Conservation (phyloP, 2,888 invertebrate species). For the Norana najaformis region DNA sequence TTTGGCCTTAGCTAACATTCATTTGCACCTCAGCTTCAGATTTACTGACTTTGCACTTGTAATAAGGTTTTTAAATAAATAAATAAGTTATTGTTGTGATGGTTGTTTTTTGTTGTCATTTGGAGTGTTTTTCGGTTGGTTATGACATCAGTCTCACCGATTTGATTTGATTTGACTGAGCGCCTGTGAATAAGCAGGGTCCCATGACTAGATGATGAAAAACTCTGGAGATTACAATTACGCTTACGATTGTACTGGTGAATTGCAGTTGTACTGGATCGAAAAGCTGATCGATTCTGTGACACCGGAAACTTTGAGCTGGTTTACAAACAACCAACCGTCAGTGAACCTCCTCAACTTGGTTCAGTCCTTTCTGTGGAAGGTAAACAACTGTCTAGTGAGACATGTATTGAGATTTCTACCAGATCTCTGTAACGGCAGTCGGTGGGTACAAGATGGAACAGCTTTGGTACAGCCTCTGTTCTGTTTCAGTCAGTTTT, state of each 20-base stretch:
- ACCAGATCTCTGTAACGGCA: background rate
- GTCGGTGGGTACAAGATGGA: background rate
- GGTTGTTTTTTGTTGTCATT: no score
- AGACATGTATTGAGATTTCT: background rate
- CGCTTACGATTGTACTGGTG: background rate
- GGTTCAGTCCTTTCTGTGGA: background rate
- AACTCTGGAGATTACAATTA: background rate
- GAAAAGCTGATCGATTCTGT: constrained; percentile 56
- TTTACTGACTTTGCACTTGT: no score
- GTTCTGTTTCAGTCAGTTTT: background rate
- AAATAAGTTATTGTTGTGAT: no score
- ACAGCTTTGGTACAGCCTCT: background rate
- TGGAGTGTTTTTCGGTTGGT: no score
- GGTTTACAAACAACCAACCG: constrained; percentile 56
- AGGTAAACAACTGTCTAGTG: constrained; percentile 18
- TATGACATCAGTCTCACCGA: no score
- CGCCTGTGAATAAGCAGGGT: no score
- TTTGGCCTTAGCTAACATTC: no score
- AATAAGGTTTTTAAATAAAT: no score
- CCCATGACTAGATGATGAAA: no score
- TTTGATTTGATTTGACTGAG: no score
- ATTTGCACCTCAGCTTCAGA: no score
- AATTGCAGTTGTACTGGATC: constrained; percentile 58
- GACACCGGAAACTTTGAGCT: constrained; percentile 61
- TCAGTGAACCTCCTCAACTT: constrained; percentile 50